Conservation (phyloP, 1,140 invertebrate genomes). For the Megathymus violae region DNA sequence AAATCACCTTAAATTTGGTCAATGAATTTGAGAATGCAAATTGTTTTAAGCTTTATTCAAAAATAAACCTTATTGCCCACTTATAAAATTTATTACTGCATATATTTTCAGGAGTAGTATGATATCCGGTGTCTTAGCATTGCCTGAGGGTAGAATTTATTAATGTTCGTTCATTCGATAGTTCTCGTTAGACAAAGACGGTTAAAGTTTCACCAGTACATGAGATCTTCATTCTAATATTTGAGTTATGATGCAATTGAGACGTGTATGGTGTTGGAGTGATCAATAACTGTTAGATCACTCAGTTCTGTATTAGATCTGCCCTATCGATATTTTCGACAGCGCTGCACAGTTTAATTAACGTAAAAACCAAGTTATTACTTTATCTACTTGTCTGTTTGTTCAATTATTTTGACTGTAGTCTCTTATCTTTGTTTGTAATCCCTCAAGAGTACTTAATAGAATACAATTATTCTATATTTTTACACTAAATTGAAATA, state of each 20-base stretch:
- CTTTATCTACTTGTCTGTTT: too few relatives aligned
- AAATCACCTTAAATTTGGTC: slow-evolving; percentile 66
- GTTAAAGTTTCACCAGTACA: slow-evolving; percentile 44
- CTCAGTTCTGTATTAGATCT: slow-evolving; percentile 6
- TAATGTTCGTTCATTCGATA: slow-evolving; percentile 57
- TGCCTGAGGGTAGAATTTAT: slow-evolving; percentile 58
- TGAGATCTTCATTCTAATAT: slow-evolving; percentile 52
- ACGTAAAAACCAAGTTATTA: too few relatives aligned
- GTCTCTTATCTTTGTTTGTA: too few relatives aligned
- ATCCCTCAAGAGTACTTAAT: too few relatives aligned
- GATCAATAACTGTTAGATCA: slow-evolving; percentile 14
- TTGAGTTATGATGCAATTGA: slow-evolving; percentile 51
- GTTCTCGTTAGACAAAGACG: slow-evolving; percentile 58
- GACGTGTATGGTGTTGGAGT: slow-evolving; percentile 34
- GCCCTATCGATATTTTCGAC: background rate
- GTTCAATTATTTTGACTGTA: too few relatives aligned
- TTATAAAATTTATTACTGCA: slow-evolving; percentile 12
- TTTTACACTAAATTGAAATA: too few relatives aligned
- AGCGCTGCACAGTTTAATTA: too few relatives aligned
- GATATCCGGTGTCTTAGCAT: slow-evolving; percentile 57
- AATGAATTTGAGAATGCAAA: slow-evolving; percentile 66
- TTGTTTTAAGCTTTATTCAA: slow-evolving; percentile 25
- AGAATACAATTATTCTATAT: too few relatives aligned
- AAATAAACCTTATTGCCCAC: slow-evolving; percentile 3
- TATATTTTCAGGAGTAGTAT: slow-evolving; percentile 34